Conservation (phyloP, 30 jellyfish, hydroid and myxozoan species). For the Aurelia aurita region DNA sequence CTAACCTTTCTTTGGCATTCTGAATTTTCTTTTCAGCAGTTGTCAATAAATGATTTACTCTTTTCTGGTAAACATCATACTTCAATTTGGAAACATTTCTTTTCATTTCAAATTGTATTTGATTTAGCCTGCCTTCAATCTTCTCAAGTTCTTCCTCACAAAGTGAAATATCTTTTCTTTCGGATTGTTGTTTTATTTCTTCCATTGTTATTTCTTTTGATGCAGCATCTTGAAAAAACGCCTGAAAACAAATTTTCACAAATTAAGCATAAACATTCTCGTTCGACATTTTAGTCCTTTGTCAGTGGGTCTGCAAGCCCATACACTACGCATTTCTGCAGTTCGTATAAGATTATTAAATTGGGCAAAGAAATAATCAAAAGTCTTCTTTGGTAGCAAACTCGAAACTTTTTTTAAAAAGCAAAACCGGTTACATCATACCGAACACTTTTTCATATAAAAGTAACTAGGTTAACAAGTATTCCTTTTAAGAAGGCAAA, state of each 20-base stretch:
- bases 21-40: conserved; percentile 62
- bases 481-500: no score
- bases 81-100: conserved; percentile 49
- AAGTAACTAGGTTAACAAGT: no score
- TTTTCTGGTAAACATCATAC: conserved; percentile 42
- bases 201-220: conserved; percentile 13
- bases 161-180: background rate
- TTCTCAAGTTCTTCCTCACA: conserved; percentile 16
- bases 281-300: no score
- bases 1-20: conserved; percentile 28
- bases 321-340: no score
- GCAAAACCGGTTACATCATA: no score
- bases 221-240: conserved; percentile 50
- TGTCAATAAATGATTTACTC: conserved; percentile 49
- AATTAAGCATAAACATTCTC: background rate
- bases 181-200: conserved; percentile 1
- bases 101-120: conserved; percentile 9
- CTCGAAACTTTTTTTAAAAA: no score
- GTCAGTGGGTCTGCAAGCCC: no score
- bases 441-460: no score
- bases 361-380: no score
- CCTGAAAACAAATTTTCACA: conserved; percentile 19
- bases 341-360: no score
- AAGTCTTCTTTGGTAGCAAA: no score
- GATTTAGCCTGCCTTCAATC: conserved; percentile 19